These are phyloP conservation scores for Holacanthus passer DNA, from an alignment of 2,113 vertebrate species.

Conservation along the genomic window DNA sequence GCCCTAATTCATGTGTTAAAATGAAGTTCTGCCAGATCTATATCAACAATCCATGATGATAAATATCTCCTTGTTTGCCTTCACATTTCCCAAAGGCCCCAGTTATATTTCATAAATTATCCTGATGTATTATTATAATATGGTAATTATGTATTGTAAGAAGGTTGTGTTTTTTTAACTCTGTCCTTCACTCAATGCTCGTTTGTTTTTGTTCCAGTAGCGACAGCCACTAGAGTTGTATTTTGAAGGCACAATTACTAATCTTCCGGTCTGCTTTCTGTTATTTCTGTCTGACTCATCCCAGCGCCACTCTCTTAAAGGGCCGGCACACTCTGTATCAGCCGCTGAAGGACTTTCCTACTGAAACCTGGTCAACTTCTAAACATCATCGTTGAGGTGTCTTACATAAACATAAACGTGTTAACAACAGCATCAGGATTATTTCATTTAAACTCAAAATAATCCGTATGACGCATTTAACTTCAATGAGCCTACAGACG, in stretches of 20 bases:
- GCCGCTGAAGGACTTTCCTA: not conserved
- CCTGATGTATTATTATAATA: not conserved
- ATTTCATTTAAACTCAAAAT: not conserved
- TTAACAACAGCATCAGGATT: not conserved
- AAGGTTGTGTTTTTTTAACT: not conserved
- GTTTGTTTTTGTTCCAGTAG: not conserved
- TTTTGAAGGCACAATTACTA: not conserved
- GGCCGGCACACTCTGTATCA: conserved; percentile 50
- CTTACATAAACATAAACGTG: not conserved
- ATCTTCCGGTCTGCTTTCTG: not conserved
- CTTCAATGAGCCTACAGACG: not conserved
- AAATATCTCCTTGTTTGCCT: not conserved
- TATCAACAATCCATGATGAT: not conserved
- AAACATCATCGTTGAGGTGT: not conserved
- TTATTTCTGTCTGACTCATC: not conserved
- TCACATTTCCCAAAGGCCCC: not conserved
- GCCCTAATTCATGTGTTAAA: not conserved
- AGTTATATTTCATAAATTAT: not conserved
- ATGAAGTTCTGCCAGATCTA: too few relatives aligned
- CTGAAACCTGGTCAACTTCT: not conserved
- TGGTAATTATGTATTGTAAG: too few relatives aligned
- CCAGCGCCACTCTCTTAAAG: conserved; percentile 74
- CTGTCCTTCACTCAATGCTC: not conserved
- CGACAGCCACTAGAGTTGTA: not conserved
- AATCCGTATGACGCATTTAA: not conserved